Conservation (phyloP, 1,140 invertebrate species). For the Lutraria rhynchaena region DNA sequence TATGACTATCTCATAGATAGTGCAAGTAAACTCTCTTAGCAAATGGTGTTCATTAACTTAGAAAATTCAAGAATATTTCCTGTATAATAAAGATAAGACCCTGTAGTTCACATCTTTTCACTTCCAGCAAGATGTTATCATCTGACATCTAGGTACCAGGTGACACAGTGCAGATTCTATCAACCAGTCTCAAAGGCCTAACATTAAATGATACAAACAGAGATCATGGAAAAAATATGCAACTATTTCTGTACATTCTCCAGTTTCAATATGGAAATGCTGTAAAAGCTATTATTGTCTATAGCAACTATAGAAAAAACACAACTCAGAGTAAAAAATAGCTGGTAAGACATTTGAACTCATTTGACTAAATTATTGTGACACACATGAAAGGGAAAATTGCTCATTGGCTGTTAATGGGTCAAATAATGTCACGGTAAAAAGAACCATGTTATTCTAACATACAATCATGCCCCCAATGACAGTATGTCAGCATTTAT, state of each 20-base stretch:
- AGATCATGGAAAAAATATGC: neutral
- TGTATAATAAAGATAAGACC: conserved; percentile 26
- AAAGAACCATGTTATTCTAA: too few species aligned
- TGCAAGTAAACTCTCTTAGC: too few species aligned
- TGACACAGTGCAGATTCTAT: conserved; percentile 41
- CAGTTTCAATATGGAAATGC: neutral
- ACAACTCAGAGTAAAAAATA: neutral
- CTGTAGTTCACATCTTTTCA: too few species aligned
- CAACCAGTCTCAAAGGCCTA: neutral
- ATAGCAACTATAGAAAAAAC: neutral
- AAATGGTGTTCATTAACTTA: conserved; percentile 35
- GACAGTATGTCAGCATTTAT: too few species aligned
- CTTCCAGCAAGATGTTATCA: conserved; percentile 29
- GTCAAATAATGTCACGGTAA: too few species aligned
- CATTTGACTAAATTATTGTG: too few species aligned
- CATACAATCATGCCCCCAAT: too few species aligned
- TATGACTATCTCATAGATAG: too few species aligned
- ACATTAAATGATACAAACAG: neutral
- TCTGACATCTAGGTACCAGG: conserved; percentile 33
- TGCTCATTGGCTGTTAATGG: too few species aligned
- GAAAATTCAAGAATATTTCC: conserved; percentile 28
- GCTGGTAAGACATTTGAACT: neutral
- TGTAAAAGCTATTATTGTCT: neutral
- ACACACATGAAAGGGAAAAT: too few species aligned
- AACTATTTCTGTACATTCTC: neutral